phyloP scores from a whole-genome alignment of 2,797 vertebrate genomes.

The Typhlichthys eigenmanni region DNA sequence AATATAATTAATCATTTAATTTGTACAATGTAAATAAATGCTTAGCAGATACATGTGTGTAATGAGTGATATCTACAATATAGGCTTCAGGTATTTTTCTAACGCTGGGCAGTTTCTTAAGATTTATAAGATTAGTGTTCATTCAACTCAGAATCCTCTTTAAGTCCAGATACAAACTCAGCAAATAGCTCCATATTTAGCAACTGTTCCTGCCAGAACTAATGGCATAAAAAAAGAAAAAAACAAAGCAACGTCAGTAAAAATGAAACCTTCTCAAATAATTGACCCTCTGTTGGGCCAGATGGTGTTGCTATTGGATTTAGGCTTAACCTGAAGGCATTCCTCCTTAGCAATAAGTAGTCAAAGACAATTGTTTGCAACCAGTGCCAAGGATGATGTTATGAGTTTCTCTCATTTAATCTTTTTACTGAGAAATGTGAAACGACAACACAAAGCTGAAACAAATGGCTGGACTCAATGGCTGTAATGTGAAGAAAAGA shows the following conservation, averaged over 20 bases:
- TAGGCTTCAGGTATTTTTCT: too few species aligned
- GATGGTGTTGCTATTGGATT: conserved; percentile 8
- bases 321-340: conserved; percentile 14
- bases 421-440: conserved; percentile 42
- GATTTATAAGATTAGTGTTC: too few species aligned
- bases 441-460: conserved; percentile 23
- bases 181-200: not conserved
- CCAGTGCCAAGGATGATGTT: conserved; percentile 27
- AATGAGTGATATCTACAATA: too few species aligned
- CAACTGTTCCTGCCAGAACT: not conserved
- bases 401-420: conserved; percentile 32
- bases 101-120: too few species aligned
- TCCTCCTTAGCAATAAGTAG: conserved; percentile 16
- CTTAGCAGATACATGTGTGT: too few species aligned
- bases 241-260: not conserved
- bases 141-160: too few species aligned
- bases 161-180: not conserved
- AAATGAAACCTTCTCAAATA: conserved; percentile 22
- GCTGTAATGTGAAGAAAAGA: conserved; percentile 51
- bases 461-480: conserved; percentile 32
- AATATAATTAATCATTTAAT: conserved; percentile 18
- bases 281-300: conserved; percentile 23
- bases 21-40: conserved; percentile 19
- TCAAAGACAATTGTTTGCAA: conserved; percentile 20
- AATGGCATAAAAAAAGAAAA: not conserved